These are phyloP conservation scores for Apoda limacodes DNA, from an alignment of 2,888 invertebrate genomes.

Conservation along the genomic window DNA sequence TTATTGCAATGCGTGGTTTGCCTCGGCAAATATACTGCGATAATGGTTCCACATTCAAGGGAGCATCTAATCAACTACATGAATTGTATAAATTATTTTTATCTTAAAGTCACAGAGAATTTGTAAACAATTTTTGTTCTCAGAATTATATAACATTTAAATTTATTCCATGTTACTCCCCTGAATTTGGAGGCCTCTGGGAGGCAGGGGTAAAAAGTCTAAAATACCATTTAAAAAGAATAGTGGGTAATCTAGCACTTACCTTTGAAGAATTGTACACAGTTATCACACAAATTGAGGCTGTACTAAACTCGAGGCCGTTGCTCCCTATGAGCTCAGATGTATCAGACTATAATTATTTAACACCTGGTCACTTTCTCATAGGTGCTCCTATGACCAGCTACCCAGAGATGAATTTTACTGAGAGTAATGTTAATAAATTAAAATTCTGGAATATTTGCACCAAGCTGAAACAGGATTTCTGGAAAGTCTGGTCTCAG, in stretches of 20 bases:
- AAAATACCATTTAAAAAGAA: slow-evolving; percentile 1
- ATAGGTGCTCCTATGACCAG: neutral
- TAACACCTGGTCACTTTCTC: slow-evolving; percentile 2
- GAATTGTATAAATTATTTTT: neutral
- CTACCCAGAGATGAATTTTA: slow-evolving; percentile 1
- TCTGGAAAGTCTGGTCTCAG: slow-evolving; percentile 3
- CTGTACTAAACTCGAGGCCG: slow-evolving; percentile 1
- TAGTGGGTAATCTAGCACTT: slow-evolving; percentile 1
- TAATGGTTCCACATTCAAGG: slow-evolving; percentile 1
- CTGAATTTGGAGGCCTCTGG: neutral
- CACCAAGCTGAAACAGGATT: slow-evolving; percentile 1
- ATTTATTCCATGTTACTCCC: neutral
- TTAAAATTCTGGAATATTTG: too few species aligned
- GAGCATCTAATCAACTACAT: slow-evolving; percentile 1
- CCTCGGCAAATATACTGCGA: slow-evolving; percentile 1
- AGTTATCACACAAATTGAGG: slow-evolving; percentile 1
- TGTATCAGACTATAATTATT: neutral
- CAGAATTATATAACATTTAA: neutral
- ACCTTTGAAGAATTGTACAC: slow-evolving; percentile 1
- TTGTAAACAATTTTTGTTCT: too few species aligned
- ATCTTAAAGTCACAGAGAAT: too few species aligned
- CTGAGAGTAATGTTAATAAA: neutral
- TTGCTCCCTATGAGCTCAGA: slow-evolving; percentile 1
- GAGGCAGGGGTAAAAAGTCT: slow-evolving; percentile 1
- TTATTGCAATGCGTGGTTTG: neutral